These are phyloP conservation scores for Todiramphus chloris DNA, from an alignment of 2,113 vertebrate genomes.

Conservation along the genomic window DNA sequence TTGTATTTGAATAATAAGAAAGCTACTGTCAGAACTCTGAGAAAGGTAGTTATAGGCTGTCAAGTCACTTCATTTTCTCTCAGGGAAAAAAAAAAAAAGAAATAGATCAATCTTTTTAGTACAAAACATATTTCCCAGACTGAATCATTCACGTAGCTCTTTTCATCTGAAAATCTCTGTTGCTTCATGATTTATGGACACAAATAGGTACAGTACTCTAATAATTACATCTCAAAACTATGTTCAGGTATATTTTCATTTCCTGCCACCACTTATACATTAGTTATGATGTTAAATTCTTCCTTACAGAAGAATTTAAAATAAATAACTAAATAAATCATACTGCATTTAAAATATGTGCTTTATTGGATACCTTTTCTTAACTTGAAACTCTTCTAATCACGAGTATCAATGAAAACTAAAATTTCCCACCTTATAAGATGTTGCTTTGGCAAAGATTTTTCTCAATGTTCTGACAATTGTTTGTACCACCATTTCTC, in stretches of 20 bases:
- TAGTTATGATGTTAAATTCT: neutral
- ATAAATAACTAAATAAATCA: neutral
- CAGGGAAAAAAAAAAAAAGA: neutral
- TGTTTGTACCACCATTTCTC: neutral
- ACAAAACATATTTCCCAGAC: neutral
- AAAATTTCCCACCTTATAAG: neutral
- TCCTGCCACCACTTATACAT: neutral
- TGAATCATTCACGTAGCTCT: neutral
- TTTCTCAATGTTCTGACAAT: neutral
- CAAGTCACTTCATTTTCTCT: conserved; percentile 12
- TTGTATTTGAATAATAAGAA: neutral
- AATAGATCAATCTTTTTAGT: neutral
- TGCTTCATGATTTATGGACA: neutral
- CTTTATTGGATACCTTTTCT: neutral
- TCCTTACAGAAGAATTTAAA: neutral
- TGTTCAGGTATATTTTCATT: neutral
- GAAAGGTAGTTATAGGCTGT: conserved; percentile 14
- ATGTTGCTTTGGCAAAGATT: neutral
- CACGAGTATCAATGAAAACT: neutral
- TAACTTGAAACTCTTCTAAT: neutral
- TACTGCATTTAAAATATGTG: neutral
- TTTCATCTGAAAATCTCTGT: neutral
- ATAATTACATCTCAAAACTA: neutral
- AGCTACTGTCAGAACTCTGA: neutral
- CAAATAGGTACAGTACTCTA: neutral